Evolutionary conservation across 2,888 invertebrate species (phyloP).

Genomic region (Gastrophysa polygoni): DNA sequence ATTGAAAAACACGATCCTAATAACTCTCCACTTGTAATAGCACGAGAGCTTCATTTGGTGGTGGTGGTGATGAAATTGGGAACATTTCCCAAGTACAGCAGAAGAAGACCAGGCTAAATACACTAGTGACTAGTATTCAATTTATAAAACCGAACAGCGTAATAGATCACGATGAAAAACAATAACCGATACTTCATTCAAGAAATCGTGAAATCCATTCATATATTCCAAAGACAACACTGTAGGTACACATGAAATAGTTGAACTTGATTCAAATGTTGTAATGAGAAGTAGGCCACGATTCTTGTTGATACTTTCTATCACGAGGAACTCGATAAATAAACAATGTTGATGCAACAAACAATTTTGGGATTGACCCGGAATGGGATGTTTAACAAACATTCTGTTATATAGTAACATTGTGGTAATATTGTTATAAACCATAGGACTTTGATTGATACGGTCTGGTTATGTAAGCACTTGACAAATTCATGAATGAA

Average conservation of each 20-base stretch:
- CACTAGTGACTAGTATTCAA: too few species aligned
- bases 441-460: neutral
- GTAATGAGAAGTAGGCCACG: conserved; percentile 8
- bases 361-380: conserved; percentile 14
- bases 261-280: conserved; percentile 6
- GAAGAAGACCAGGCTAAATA: too few species aligned
- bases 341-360: conserved; percentile 8
- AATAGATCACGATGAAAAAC: too few species aligned
- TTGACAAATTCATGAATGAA: conserved; percentile 3
- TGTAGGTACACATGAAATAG: conserved; percentile 4
- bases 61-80: too few species aligned
- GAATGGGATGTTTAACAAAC: conserved; percentile 14
- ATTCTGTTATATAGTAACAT: neutral
- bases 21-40: too few species aligned
- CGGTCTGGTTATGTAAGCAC: neutral
- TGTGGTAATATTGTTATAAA: neutral
- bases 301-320: conserved; percentile 11
- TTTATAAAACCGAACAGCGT: too few species aligned
- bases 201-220: conserved; percentile 8
- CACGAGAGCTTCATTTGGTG: too few species aligned
- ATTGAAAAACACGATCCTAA: too few species aligned
- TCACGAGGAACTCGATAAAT: conserved; percentile 1
- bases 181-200: neutral
- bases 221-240: neutral
- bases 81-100: too few species aligned